Evolutionary conservation across 92 coral and sea anemone genomes (phyloP), one percentile per base, ranked within the genome.

Genomic region (Porites cylindrica): DNA sequence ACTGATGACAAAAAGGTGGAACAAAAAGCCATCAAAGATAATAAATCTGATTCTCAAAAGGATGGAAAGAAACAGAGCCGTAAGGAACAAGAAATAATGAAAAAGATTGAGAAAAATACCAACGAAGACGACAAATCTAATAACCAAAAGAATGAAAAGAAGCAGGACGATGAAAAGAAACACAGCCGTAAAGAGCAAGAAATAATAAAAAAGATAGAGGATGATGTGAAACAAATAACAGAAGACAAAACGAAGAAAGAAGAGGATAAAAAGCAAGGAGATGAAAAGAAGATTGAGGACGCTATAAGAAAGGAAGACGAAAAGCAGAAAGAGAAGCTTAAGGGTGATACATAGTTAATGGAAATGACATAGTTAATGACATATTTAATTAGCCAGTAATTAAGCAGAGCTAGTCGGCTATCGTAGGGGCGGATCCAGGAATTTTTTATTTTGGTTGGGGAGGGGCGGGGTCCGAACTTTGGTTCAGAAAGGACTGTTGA

Each of bases 11-110:
- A 70, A n/a, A 23, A n/a, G 66, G 61, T 75, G 69, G 13, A 81
- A n/a, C 85, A 76, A 29, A 66, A 75, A 61, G 83, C 75, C n/a
- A 58, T 72, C 23, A 75, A 80, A 72, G 90, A 85, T 26, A 82
- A 75, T 14, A 18, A 85, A 62, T 21, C 14, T 10, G 83, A 68
- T 24, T 79, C 23, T 16, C 6, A 50, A 72, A 81, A 14, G 58
- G 61, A 47, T 32, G n/a, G 32, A 58, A 74, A 78, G 65, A 68
- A 53, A 7, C n/a, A 54, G 32, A 24, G 50, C 16, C 59, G 38
- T 10, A 32, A 75, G 23, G 91, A 66, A 13, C 72, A 63, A 63
- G 82, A 83, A 26, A 66, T 26, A 76, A 75, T 63, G 26, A 71
- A 64, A 38, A 78, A 56, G 65, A 69, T 23, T 8, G 77, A 82